A percentile compares a stretch with the other conserved stretches of the same genome.
Evolutionary conservation across 2,888 invertebrate species (phyloP).

Genomic region (Diaprepes abbreviatus): DNA sequence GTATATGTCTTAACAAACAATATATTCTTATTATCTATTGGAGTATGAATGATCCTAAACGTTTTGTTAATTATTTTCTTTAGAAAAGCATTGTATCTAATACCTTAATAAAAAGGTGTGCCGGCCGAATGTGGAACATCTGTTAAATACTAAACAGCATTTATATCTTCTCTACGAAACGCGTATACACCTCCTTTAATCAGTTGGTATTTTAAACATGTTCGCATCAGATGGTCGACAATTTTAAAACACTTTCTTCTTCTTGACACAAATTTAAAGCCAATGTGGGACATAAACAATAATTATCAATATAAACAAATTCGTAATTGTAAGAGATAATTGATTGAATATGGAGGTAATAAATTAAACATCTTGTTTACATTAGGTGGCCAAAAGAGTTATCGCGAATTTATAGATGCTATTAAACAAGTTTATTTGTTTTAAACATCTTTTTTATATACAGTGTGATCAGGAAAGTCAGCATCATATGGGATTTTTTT

Average conservation of each 20-base stretch:
- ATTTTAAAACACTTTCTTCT: conserved; percentile 18
- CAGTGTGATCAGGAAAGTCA: too few relatives aligned
- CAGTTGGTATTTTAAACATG: neutral
- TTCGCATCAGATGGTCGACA: neutral
- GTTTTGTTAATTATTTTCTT: neutral
- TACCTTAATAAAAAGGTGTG: neutral
- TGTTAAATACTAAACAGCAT: neutral
- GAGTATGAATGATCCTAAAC: too few relatives aligned
- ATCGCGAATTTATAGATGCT: too few relatives aligned
- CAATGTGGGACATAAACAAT: conserved; percentile 1
- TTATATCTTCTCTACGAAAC: neutral
- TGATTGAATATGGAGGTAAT: too few relatives aligned
- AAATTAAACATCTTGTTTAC: too few relatives aligned
- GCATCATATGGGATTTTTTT: too few relatives aligned
- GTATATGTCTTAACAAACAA: too few relatives aligned
- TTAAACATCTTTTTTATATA: too few relatives aligned
- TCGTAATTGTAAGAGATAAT: too few relatives aligned
- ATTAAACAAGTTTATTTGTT: too few relatives aligned
- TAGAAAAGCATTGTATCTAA: neutral
- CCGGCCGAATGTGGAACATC: neutral
- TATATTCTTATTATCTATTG: too few relatives aligned
- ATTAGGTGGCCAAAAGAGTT: too few relatives aligned
- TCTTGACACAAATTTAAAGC: conserved; percentile 1
- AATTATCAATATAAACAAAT: neutral
- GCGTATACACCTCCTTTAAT: neutral